phyloP scores from a whole-genome alignment of 2,113 vertebrate species.

The Anolis carolinensis region DNA sequence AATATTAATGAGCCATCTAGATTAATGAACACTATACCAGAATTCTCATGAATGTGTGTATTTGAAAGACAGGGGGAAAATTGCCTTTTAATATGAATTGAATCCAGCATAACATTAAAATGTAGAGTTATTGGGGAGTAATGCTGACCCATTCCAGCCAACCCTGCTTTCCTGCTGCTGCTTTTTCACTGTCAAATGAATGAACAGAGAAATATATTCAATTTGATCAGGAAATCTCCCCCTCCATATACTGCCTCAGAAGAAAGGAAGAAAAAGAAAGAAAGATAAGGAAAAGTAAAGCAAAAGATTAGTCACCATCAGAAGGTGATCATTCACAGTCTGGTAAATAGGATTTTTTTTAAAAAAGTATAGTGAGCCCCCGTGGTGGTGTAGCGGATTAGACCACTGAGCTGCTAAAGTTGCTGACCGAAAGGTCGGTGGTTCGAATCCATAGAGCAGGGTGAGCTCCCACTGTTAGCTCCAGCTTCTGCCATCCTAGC shows the following conservation, averaged over 20 bases:
- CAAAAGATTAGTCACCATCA: no score
- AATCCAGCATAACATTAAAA: not conserved
- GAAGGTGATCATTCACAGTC: no score
- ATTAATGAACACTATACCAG: slow-evolving; percentile 12
- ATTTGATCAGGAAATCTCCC: not conserved
- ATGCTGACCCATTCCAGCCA: slow-evolving; percentile 18
- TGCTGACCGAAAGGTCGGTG: no score
- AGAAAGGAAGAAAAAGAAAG: not conserved
- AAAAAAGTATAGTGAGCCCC: no score
- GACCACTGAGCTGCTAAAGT: no score
- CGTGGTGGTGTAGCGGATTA: no score
- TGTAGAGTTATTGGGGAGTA: slow-evolving; percentile 13
- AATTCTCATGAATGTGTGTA: slow-evolving; percentile 41
- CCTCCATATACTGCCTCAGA: not conserved
- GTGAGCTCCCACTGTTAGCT: no score
- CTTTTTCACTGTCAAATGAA: not conserved
- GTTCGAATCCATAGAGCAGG: no score
- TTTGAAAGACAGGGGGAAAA: not conserved
- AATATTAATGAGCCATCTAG: slow-evolving; percentile 16
- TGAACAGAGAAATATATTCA: not conserved
- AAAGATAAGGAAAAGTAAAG: not conserved
- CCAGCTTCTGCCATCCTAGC: no score
- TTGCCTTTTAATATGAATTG: not conserved
- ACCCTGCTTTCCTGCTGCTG: not conserved
- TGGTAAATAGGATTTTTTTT: no score